Evolutionary conservation across 2,113 vertebrate species (phyloP).

Genomic region (Corydoras maculifer): DNA sequence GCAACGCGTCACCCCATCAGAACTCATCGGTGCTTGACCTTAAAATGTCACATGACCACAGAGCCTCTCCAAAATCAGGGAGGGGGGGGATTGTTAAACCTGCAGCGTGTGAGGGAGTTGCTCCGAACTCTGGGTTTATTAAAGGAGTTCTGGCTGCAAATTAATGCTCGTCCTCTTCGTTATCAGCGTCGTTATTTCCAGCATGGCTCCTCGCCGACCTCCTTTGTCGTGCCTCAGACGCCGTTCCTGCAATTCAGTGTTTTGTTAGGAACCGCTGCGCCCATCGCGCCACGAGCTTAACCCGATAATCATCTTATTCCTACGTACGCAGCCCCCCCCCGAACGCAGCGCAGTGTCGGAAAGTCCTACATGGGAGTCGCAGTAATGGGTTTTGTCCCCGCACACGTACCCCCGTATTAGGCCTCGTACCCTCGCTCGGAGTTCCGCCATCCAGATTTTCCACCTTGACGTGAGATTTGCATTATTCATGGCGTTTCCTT

Average conservation of each 20-base stretch:
- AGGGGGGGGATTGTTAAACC: too few species aligned
- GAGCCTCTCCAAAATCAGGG: too few species aligned
- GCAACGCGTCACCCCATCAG: too few species aligned
- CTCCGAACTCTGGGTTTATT: too few species aligned
- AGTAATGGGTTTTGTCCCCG: conserved; percentile 50
- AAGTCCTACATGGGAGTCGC: conserved; percentile 55
- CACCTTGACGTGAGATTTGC: conserved; percentile 42
- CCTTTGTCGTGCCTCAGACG: conserved; percentile 55
- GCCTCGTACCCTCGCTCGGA: not conserved
- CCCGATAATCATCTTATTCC: conserved; percentile 65
- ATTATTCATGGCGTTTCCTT: conserved; percentile 56
- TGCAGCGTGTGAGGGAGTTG: too few species aligned
- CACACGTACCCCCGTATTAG: conserved; percentile 23
- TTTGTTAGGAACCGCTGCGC: conserved; percentile 57
- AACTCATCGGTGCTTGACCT: too few species aligned
- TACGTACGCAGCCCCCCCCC: conserved; percentile 44
- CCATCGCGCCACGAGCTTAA: conserved; percentile 51
- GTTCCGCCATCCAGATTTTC: conserved; percentile 53
- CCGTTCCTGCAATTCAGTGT: conserved; percentile 54
- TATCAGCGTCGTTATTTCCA: conserved; percentile 26
- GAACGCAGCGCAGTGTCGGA: conserved; percentile 45
- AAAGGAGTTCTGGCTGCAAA: conserved; percentile 5
- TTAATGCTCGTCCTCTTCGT: conserved; percentile 2
- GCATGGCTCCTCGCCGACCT: conserved; percentile 49
- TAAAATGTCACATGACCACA: too few species aligned